These are phyloP conservation scores for Alitta virens DNA, from an alignment of 2,888 invertebrate genomes.

Conservation along the genomic window DNA sequence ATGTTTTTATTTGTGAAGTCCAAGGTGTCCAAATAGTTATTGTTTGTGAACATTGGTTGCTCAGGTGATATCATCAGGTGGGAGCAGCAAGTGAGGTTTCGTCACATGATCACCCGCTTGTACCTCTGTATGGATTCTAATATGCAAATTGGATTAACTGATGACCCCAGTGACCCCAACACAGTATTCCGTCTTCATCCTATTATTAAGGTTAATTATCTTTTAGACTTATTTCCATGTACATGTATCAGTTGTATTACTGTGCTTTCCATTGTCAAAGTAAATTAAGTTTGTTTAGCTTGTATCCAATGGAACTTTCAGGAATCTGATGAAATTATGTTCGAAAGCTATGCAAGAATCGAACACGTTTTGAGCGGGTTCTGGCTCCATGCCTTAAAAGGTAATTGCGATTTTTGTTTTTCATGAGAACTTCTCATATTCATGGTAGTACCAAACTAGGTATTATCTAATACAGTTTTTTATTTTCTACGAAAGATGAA, in stretches of 20 bases:
- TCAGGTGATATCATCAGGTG: conserved; percentile 45
- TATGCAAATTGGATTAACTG: conserved; percentile 44
- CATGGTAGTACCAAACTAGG: neutral
- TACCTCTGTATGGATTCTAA: conserved; percentile 53
- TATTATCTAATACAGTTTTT: neutral
- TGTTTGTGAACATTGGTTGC: no score
- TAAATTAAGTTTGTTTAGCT: no score
- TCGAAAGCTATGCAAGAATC: conserved; percentile 30
- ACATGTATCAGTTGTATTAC: no score
- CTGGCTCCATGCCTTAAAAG: conserved; percentile 33
- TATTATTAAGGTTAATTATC: conserved; percentile 47
- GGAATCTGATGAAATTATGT: conserved; percentile 28
- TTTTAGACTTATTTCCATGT: neutral
- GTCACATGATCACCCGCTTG: conserved; percentile 54
- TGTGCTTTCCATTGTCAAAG: no score
- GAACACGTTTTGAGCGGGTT: conserved; percentile 30
- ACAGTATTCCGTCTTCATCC: conserved; percentile 50
- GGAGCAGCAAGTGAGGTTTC: conserved; percentile 56
- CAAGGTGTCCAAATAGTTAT: no score
- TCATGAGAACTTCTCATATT: neutral
- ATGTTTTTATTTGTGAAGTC: no score
- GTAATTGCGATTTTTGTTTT: conserved; percentile 1
- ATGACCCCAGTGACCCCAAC: conserved; percentile 30
- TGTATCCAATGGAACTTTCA: conserved; percentile 1
- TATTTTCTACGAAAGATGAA: conserved; percentile 40